Conservation (phyloP, 2,797 vertebrate genomes). For the Silurus aristotelis region DNA sequence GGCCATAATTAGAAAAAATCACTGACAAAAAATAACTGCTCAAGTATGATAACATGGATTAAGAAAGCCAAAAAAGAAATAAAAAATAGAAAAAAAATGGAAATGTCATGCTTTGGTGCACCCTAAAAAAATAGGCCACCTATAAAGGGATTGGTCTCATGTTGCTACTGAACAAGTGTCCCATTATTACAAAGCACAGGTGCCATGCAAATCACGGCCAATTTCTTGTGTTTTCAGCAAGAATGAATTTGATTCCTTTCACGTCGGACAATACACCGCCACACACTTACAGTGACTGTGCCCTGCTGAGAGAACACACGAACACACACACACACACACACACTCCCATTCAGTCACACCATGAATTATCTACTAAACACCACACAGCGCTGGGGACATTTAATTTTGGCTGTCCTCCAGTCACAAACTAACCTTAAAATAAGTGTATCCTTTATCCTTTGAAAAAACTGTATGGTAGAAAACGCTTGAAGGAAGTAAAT, state of each 20-base stretch:
- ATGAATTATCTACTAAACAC: conserved; percentile 5
- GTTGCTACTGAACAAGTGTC: neutral
- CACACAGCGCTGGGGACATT: conserved; percentile 30
- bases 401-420: conserved; percentile 23
- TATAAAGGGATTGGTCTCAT: neutral
- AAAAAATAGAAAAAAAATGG: neutral
- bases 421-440: neutral
- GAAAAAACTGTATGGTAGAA: conserved; percentile 9
- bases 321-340: neutral
- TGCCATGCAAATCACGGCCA: neutral
- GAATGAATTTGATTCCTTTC: conserved; percentile 32
- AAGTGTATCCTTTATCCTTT: conserved; percentile 3
- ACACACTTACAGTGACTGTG: conserved; percentile 1
- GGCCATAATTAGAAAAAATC: neutral
- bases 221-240: conserved; percentile 21
- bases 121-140: conserved; percentile 35
- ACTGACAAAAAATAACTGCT: no score
- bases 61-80: neutral
- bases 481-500: neutral
- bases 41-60: no score
- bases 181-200: neutral
- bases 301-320: conserved; percentile 5
- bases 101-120: conserved; percentile 17
- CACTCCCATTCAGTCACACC: neutral
- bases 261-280: conserved; percentile 20